Percentiles rank a stretch among this genome's conserved stretches.
Evolutionary conservation across 2,797 vertebrate species (phyloP).

Genomic region (Sebastes trivittatus): DNA sequence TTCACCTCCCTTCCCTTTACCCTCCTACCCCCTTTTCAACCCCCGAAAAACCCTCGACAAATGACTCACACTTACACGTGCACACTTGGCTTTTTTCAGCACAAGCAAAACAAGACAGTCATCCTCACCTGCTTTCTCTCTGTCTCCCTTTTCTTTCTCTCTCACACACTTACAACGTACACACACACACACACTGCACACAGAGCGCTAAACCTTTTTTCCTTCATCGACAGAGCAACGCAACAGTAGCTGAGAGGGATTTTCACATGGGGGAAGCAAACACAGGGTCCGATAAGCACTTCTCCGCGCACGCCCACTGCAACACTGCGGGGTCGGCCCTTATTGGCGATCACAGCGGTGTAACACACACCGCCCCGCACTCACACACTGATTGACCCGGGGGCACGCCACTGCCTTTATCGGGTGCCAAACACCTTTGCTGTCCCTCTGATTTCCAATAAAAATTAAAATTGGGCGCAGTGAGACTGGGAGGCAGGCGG

Average conservation of each 20-base stretch:
- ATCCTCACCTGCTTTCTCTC: constrained; percentile 51
- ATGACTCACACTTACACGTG: constrained; percentile 45
- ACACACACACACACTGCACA: constrained; percentile 50
- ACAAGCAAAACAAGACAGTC: constrained; percentile 58
- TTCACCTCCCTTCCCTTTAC: constrained; percentile 51
- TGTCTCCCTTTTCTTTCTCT: constrained; percentile 38
- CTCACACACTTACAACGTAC: constrained; percentile 58
- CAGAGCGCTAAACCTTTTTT: constrained; percentile 79
- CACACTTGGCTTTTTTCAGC: constrained; percentile 52
- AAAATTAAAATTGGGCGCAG: constrained; percentile 78
- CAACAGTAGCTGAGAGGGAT: constrained; percentile 82
- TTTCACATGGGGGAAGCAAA: constrained; percentile 80
- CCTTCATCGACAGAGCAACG: constrained; percentile 79
- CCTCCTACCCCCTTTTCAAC: constrained; percentile 38
- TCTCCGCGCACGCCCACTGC: constrained; percentile 51
- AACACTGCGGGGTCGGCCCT: constrained; percentile 60
- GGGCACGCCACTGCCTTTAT: constrained; percentile 75
- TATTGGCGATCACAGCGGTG: constrained; percentile 68
- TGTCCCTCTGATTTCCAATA: constrained; percentile 80
- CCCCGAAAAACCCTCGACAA: constrained; percentile 38
- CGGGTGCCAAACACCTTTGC: constrained; percentile 82
- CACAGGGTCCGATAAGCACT: constrained; percentile 72
- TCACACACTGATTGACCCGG: constrained; percentile 66
- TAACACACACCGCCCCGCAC: constrained; percentile 51
- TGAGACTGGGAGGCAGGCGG: constrained; percentile 50